phyloP scores from a whole-genome alignment of 2,113 vertebrate genomes.

The Columba livia region DNA sequence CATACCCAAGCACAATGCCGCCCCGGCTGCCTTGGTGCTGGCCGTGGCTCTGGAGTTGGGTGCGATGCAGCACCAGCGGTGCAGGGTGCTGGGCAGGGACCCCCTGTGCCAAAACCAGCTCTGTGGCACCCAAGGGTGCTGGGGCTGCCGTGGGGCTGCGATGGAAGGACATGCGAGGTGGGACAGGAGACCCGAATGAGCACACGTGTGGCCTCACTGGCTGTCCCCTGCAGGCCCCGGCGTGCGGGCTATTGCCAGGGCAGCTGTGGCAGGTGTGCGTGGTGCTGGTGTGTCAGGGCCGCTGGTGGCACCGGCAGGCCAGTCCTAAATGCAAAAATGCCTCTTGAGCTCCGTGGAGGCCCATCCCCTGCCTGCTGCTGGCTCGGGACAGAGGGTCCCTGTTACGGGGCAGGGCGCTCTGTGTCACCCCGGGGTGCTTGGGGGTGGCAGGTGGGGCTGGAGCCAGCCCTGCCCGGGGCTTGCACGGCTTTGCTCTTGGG shows the following conservation, averaged over 20 bases:
- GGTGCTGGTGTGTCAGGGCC: neutral
- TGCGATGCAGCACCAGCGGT: rapidly evolving
- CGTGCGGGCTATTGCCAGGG: neutral
- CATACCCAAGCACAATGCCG: neutral
- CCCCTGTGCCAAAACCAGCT: rapidly evolving
- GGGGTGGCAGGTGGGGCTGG: neutral
- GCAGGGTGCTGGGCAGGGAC: neutral
- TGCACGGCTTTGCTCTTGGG: too few species aligned
- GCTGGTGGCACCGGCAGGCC: neutral
- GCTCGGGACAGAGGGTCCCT: neutral
- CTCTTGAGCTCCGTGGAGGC: neutral
- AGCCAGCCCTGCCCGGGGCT: neutral
- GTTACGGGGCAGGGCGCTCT: rapidly evolving
- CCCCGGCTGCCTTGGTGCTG: neutral
- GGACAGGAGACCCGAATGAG: rapidly evolving
- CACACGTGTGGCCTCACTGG: rapidly evolving
- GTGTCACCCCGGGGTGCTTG: rapidly evolving
- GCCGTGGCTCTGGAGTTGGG: rapidly evolving
- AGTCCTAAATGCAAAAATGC: neutral
- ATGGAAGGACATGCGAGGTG: rapidly evolving
- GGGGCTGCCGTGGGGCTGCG: rapidly evolving
- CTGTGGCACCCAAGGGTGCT: neutral
- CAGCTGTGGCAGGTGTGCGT: neutral
- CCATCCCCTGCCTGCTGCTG: neutral
- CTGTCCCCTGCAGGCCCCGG: neutral